These are phyloP conservation scores for Falcaria lacertinaria DNA, from an alignment of 2,888 invertebrate genomes.

Conservation along the genomic window DNA sequence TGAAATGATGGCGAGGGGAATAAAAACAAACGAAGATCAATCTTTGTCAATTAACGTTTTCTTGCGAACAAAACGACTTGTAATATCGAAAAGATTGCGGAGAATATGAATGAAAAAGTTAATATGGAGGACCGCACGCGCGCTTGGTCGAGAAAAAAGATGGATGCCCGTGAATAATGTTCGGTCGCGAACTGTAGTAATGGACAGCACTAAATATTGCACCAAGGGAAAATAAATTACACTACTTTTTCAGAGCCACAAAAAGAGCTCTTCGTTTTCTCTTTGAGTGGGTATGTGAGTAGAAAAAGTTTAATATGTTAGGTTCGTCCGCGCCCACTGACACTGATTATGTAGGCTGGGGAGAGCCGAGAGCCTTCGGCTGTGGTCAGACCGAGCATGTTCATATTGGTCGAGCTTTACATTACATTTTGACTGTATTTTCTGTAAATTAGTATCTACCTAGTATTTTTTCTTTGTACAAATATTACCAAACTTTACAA, in stretches of 20 bases:
- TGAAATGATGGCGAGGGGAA: not conserved
- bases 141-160: slow-evolving; percentile 65
- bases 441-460: no score
- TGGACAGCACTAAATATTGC: slow-evolving; percentile 79
- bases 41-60: slow-evolving; percentile 23
- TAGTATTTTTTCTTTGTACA: no score
- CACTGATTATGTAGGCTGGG: slow-evolving; percentile 33
- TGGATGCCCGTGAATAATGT: slow-evolving; percentile 75
- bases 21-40: slow-evolving; percentile 4
- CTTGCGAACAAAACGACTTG: slow-evolving; percentile 30
- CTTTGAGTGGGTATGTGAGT: slow-evolving; percentile 51
- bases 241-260: slow-evolving; percentile 71
- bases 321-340: slow-evolving; percentile 26
- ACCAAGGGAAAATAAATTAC: slow-evolving; percentile 77
- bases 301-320: slow-evolving; percentile 73
- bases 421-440: not conserved
- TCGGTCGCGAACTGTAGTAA: slow-evolving; percentile 78
- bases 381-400: not conserved
- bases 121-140: slow-evolving; percentile 61
- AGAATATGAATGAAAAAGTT: slow-evolving; percentile 70
- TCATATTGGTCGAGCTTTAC: not conserved
- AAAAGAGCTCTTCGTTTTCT: slow-evolving; percentile 72
- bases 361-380: slow-evolving; percentile 3
- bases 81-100: slow-evolving; percentile 50
- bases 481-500: no score